phyloP scores from a whole-genome alignment of 2,797 vertebrate species.

The Botia almorhae region DNA sequence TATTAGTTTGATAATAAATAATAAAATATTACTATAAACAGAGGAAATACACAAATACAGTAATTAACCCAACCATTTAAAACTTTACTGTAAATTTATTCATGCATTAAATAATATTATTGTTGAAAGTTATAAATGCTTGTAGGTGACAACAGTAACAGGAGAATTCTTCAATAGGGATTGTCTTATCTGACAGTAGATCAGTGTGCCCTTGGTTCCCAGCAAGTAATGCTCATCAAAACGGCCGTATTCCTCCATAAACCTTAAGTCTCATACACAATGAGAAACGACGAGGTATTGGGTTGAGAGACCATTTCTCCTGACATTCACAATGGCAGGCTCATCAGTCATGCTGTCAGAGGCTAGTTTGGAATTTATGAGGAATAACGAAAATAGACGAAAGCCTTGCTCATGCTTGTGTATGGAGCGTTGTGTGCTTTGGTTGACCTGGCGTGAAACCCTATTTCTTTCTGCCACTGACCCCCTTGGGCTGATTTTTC shows the following conservation, averaged over 20 bases:
- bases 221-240: constrained; percentile 79
- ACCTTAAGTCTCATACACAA: constrained; percentile 77
- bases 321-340: constrained; percentile 82
- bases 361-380: constrained; percentile 83
- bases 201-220: constrained; percentile 79
- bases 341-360: constrained; percentile 87
- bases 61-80: constrained; percentile 46
- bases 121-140: constrained; percentile 6
- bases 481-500: constrained; percentile 74
- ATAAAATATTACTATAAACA: constrained; percentile 33
- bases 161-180: constrained; percentile 18
- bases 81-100: neutral
- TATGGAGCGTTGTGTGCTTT: constrained; percentile 50
- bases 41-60: constrained; percentile 51
- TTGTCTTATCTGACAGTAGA: constrained; percentile 69
- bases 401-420: constrained; percentile 66
- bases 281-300: constrained; percentile 79
- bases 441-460: constrained; percentile 64
- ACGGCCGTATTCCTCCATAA: constrained; percentile 74
- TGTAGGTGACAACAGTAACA: neutral
- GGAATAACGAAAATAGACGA: constrained; percentile 83
- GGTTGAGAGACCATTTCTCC: constrained; percentile 81
- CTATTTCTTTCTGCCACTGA: constrained; percentile 77
- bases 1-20: neutral
- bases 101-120: neutral